Evolutionary conservation across 2,888 invertebrate genomes (phyloP), one percentile per base, ranked within the genome.

Genomic region (Myathropa florea): DNA sequence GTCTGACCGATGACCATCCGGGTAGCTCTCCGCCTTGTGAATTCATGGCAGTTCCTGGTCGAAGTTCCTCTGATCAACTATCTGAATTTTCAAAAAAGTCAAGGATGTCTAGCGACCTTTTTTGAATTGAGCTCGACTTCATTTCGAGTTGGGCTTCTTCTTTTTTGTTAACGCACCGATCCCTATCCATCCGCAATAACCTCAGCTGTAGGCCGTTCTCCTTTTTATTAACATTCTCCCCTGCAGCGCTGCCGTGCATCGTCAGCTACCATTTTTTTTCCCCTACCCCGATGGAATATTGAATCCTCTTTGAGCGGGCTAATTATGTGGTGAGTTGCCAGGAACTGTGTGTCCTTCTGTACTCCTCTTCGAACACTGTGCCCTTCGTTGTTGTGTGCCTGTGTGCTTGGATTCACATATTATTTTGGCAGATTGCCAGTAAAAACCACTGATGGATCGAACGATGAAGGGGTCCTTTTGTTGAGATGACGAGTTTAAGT

Each of bases 381-480:
- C 30, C 9, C 2, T 10, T 33, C 10, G n/a, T n/a, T n/a, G n/a
- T n/a, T 33, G 33, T 3, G 2, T 3, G 10, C 3, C 12, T 12
- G 33, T 18, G 46, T 6, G 6, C 18, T 46, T 67, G 39, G 53
- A 63, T 57, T 26, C 12, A 18, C 30, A 59, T 39, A 57, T 59
- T 71, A 65, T 72, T 61, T 80, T 57, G 73, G 55, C 60, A 78
- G 61, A 57, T 67, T 55, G 28, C 73, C 73, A 72, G 53, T 53
- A 1, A 39, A 28, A 65, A 39, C 39, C 46, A 18, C 46, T n/a
- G 46, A 46, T 39, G 3, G 39, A 71, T 59, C 24, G 26, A 28
- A 14, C 7, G 53, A 24, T 10, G 4, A 1, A 30, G 30, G 23
- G 23, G n/a, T 33, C 57, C 26, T 28, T 57, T 30, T 64, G 36